Percentiles rank a stretch among this genome's conserved stretches.
phyloP scores from a whole-genome alignment of 1,140 invertebrate genomes.

The Aporrectodea caliginosa region DNA sequence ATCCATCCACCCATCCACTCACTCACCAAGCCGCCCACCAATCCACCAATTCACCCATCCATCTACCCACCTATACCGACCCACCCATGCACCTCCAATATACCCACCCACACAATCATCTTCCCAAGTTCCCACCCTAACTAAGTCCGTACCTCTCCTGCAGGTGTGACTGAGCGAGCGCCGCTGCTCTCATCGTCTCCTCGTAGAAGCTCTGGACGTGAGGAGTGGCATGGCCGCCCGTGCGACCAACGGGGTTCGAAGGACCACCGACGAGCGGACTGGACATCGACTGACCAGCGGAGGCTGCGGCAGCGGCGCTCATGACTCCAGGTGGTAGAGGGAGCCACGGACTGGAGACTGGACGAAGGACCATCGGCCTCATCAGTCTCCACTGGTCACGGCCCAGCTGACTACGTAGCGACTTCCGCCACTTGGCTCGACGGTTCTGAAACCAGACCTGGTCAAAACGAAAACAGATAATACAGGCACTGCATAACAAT shows the following conservation, averaged over 20 bases:
- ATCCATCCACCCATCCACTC: no score
- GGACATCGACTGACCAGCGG: neutral
- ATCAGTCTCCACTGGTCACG: neutral
- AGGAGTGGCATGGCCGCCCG: neutral
- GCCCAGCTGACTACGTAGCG: conserved; percentile 49
- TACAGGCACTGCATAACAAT: no score
- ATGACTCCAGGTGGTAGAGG: neutral
- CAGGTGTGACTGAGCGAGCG: neutral
- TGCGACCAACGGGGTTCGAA: neutral
- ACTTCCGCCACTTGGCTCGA: conserved; percentile 96
- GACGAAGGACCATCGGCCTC: neutral
- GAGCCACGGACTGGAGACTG: neutral
- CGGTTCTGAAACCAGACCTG: conserved; percentile 99
- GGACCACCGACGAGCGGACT: neutral
- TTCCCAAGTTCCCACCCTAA: no score
- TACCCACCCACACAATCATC: no score
- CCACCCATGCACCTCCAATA: no score
- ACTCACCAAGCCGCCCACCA: no score
- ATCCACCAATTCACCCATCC: no score
- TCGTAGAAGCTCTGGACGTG: neutral
- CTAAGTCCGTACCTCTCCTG: neutral
- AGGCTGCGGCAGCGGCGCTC: no score
- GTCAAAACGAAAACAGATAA: no score
- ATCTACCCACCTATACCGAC: no score
- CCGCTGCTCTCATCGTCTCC: neutral